Base-by-base conservation (phyloP, 1,140 invertebrate genomes). In the Monomorium pharaonis region DNA sequence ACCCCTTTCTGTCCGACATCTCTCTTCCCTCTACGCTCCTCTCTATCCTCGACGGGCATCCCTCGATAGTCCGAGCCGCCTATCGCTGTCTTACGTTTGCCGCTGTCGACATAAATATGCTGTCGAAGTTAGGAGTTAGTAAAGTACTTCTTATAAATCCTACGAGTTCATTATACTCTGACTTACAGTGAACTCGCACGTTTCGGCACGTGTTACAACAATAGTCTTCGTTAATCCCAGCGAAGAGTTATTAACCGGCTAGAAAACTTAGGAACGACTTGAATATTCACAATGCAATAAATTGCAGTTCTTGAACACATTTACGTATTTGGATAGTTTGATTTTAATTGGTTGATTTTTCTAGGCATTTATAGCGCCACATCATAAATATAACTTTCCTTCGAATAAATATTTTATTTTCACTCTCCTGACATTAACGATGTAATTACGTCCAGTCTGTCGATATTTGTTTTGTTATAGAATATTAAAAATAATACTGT, bases 11-110 rank as follows among this genome's bases (percentile, higher is more conserved):
- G 37, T 44, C 30, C 27, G 14, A 33, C 78, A n/a, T 60, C 60
- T 49, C 54, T 72, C 67, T 75, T 78, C 69, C 70, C 86, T 75
- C 51, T 54, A 21, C 58, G 80, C 60, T 87, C 80, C 58, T 24
- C 51, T 70, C 69, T 85, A 60, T 86, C 60, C 33, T 30, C 4
- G 30, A 54, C 27, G 69, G 62, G 47, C 88, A 76, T 62, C 62
- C n/a, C 76, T 60, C 27, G 67, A 69, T 24, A 30, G 44, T 84
- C 51, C 81, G 44, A 84, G 37, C 30, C 30, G 58, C n/a, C 70
- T 77, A 49, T 47, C 30, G 42, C 72, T 77, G 44, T 77, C 80
- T 77, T 65, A 65, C 37, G 30, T 77, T 65, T 63, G 69, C 60
- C 14, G 21, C 81, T 44, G 16, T 77, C 60, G 51, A 77, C 58